These are phyloP conservation scores for Neuroscelio doddi DNA, from an alignment of 2,888 invertebrate species.

Conservation along the genomic window DNA sequence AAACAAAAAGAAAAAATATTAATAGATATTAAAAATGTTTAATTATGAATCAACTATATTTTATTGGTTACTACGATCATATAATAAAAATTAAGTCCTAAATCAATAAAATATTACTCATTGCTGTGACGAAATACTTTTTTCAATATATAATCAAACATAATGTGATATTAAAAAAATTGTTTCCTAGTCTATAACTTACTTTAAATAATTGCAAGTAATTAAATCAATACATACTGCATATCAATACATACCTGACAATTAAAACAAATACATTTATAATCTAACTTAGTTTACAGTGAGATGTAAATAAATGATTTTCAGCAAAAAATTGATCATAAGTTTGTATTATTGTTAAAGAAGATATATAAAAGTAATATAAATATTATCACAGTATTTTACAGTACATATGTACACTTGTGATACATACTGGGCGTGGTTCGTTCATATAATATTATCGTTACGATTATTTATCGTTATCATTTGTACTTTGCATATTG, in stretches of 20 bases:
- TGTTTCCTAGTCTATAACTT: no score
- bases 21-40: no score
- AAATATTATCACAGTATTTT: slow-evolving; percentile 71
- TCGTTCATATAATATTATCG: slow-evolving; percentile 49
- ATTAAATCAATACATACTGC: not conserved
- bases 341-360: slow-evolving; percentile 51
- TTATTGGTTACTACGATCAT: no score
- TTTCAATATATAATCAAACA: not conserved
- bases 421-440: slow-evolving; percentile 57
- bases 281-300: not conserved
- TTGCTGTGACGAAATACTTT: not conserved
- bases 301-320: slow-evolving; percentile 24
- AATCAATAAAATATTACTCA: no score
- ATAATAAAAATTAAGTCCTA: no score
- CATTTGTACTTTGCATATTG: slow-evolving; percentile 62
- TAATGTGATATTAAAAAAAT: not conserved
- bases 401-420: slow-evolving; percentile 69
- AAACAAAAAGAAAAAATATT: no score
- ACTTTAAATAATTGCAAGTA: no score
- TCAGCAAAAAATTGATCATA: slow-evolving; percentile 36
- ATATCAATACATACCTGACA: not conserved
- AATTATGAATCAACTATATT: no score
- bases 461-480: slow-evolving; percentile 50
- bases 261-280: not conserved
- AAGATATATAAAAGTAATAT: slow-evolving; percentile 59